These are phyloP conservation scores for Lordiphosa mommai DNA, from an alignment of 1,140 invertebrate species.

Conservation along the genomic window DNA sequence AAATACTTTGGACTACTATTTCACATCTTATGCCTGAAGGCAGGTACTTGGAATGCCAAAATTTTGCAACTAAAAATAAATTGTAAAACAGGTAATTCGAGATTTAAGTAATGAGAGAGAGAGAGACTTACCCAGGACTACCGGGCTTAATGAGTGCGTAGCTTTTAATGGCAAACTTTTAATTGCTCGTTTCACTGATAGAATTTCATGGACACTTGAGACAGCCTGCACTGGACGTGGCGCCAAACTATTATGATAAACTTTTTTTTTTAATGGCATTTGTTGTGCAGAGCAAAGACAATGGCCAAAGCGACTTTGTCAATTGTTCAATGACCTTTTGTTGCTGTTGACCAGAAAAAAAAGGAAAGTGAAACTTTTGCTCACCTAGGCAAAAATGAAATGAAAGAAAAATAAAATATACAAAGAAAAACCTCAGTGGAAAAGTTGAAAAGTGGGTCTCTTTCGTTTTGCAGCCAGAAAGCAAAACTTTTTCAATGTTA, in stretches of 20 bases:
- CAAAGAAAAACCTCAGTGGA: slow-evolving; percentile 20
- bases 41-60: too few species aligned
- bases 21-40: too few species aligned
- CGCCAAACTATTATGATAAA: slow-evolving; percentile 59
- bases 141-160: background rate
- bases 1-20: too few species aligned
- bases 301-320: slow-evolving; percentile 38
- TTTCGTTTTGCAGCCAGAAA: slow-evolving; percentile 12
- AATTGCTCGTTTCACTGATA: slow-evolving; percentile 34
- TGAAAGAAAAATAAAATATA: too few species aligned
- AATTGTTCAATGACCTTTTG: slow-evolving; percentile 68
- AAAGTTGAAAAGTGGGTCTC: slow-evolving; percentile 30
- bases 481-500: slow-evolving; percentile 63
- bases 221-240: slow-evolving; percentile 35
- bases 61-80: too few species aligned
- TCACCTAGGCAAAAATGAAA: slow-evolving; percentile 20
- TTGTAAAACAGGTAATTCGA: too few species aligned
- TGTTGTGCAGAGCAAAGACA: slow-evolving; percentile 25
- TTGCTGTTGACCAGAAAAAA: slow-evolving; percentile 21
- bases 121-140: background rate
- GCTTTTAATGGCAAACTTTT: slow-evolving; percentile 21
- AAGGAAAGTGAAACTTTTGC: slow-evolving; percentile 24
- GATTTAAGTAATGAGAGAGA: too few species aligned
- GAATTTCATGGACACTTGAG: slow-evolving; percentile 2
- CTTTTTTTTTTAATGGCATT: slow-evolving; percentile 58